Base-by-base conservation (phyloP, 2,113 vertebrate species). In the Cynopterus brachyotis region DNA sequence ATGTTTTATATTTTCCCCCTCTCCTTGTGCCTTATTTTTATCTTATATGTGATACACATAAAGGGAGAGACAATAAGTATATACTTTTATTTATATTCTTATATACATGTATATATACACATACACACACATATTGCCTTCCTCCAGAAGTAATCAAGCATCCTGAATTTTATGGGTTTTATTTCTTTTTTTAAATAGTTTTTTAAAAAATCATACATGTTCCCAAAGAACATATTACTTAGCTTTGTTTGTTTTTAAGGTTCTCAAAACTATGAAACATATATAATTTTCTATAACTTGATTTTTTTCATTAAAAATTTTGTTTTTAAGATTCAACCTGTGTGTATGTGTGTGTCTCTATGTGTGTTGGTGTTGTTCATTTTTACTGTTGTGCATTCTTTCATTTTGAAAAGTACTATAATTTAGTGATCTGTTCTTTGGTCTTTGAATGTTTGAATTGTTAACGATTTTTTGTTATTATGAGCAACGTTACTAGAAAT, bases 221-320 rank as follows among this genome's bases (percentile, higher is more conserved):
- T 57, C 76, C 57, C 37, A 85, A 93, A 55, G 1, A 55, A 50
- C 7, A 24, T 85, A 28, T 73, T 82, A 66, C n/a, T 72, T 82
- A 87, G 42, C 19, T 95, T 96, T 76, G 19, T 32, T 78, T 60
- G 13, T 64, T 84, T 88, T 88, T 69, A 83, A 92, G 19, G 64
- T 67, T 72, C 28, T 80, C 35, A 30, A n/a, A 96, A 60, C 7
- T 67, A n/a, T 73, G 32, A 67, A 24, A 17, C 37, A 28, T 26
- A 59, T 59, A 26, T 62, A 37, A 26, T 72, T 82, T 89, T 81
- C 6, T 78, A 35, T 60, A 83, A 82, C 42, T 64, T 78, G 40
- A 59, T 47, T 32, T 72, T 87, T 92, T 91, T 59, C 50, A n/a
- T 15, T 60, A 60, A 55, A 50, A 37, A n/a, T 80, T 66, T 80